Evolutionary conservation across 2,113 vertebrate genomes (phyloP).

Genomic region (Megaleporinus macrocephalus): DNA sequence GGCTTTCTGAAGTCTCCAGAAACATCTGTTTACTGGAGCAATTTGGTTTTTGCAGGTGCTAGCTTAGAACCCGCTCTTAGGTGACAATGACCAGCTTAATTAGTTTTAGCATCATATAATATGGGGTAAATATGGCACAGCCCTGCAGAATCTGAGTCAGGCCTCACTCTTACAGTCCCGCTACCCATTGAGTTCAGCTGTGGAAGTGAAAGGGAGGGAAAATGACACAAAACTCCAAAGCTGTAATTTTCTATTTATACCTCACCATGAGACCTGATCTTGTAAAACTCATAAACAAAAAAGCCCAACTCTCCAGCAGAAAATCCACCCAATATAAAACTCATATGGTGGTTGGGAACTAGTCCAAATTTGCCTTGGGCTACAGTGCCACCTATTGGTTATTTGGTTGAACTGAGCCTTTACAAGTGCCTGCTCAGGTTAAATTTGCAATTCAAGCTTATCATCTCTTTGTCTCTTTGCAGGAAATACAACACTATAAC

Average conservation of each 20-base stretch:
- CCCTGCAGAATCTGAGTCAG: not conserved
- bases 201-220: not conserved
- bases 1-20: not conserved
- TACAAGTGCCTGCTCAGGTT: not conserved
- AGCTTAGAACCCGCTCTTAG: not conserved
- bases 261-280: not conserved
- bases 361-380: conserved; percentile 30
- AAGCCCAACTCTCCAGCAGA: not conserved
- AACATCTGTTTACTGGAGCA: conserved; percentile 8
- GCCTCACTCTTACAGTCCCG: not conserved
- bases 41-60: not conserved
- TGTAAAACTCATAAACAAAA: not conserved
- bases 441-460: not conserved
- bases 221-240: not conserved
- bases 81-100: not conserved
- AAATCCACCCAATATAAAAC: conserved; percentile 33
- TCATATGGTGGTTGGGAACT: conserved; percentile 47
- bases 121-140: conserved; percentile 39
- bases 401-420: conserved; percentile 16
- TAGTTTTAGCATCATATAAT: not conserved
- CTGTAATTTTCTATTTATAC: conserved; percentile 19
- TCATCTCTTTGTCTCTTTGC: conserved; percentile 16
- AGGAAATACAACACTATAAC: conserved; percentile 79
- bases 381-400: conserved; percentile 67
- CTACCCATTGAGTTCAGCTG: not conserved